Evolutionary conservation across 2,888 invertebrate genomes (phyloP), one percentile per base, ranked within the genome.

Genomic region (Eupithecia exiguata): DNA sequence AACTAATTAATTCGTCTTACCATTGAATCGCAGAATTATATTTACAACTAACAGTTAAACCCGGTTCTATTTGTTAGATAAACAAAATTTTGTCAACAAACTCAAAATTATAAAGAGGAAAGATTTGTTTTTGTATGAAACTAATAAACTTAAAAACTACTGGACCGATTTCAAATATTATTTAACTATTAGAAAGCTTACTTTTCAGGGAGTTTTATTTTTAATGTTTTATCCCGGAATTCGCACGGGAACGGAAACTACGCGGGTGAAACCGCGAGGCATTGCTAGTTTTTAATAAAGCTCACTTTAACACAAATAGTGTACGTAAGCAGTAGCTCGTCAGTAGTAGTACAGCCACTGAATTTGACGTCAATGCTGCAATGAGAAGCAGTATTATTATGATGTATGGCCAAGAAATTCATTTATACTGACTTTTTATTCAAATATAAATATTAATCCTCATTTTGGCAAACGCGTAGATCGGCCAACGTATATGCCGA

Each of bases 351-450:
- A 58, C 77, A 82, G 83, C 81, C 77, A 82, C 82, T 78, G 79
- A 82, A 84, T 87, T 89, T 88, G 88, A 90, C 89, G 89, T 88
- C 89, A 89, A 83, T 87, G 85, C 83, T 89, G 86, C 85, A 89
- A 83, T 21, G 82, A 83, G 81, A 83, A 84, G 82, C 81, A 83
- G 30, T 30, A 30, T 30, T 74, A 79, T 78, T 81, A 78, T 88
- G 86, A 89, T 83, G 88, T 87, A 89, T 83, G 83, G 79, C 81
- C 79, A 81, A 81, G 83, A 82, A 85, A 85, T 86, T 77, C 76
- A 78, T n/a, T 80, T 81, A 79, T 81, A 36, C 75, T 73, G 75
- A 78, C 74, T 76, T 78, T 79, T 75, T 75, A 62, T 62, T 35
- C 14, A 12, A 35, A 62, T 35, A 62, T 7, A 6, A 62, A 73